A percentile compares a stretch with the other conserved stretches of the same genome.
These are phyloP conservation scores for Chloropsis cyanopogon DNA, from an alignment of 2,113 vertebrate genomes.

Conservation along the genomic window DNA sequence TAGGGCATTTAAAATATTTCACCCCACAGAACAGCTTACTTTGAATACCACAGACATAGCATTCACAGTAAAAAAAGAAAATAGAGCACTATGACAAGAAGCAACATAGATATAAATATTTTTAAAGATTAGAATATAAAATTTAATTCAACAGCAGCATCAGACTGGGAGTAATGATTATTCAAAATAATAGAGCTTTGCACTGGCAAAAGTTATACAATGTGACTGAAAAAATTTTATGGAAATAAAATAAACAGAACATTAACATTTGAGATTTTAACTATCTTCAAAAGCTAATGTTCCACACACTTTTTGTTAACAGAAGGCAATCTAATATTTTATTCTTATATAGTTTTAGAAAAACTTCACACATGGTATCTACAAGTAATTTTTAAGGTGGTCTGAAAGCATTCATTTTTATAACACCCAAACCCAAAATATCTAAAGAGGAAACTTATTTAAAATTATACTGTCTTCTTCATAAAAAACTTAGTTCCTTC, in stretches of 20 bases:
- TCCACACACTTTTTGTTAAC: background rate
- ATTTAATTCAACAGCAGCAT: background rate
- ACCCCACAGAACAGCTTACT: background rate
- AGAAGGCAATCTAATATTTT: background rate
- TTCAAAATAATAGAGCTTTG: background rate
- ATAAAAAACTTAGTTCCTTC: background rate
- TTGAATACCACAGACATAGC: background rate
- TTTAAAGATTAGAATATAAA: background rate
- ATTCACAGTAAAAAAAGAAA: background rate
- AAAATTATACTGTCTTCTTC: background rate
- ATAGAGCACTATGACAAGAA: background rate
- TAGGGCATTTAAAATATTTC: background rate
- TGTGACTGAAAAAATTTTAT: background rate
- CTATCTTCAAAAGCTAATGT: background rate
- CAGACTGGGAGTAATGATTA: background rate
- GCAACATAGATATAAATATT: background rate
- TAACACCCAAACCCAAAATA: background rate
- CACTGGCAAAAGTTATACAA: background rate
- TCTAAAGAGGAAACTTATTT: background rate
- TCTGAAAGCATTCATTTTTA: background rate
- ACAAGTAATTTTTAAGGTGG: background rate
- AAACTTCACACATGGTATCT: background rate
- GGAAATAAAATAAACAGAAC: background rate
- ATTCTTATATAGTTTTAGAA: background rate
- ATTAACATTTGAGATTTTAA: background rate